Base-by-base conservation (phyloP, 64 coral and sea anemone genomes). In the Pocillopora verrucosa region DNA sequence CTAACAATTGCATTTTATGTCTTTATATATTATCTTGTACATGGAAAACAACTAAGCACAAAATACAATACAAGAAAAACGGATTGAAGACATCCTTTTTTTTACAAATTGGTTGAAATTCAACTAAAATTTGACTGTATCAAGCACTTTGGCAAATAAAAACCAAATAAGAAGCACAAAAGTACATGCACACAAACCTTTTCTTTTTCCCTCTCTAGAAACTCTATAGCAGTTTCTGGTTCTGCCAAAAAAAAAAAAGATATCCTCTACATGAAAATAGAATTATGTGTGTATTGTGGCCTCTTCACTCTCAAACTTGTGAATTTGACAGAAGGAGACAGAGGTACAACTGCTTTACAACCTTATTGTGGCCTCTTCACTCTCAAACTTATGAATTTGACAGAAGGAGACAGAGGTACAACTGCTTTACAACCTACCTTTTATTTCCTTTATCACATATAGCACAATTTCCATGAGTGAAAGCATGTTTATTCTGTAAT, bases 381-480 rank as follows among this genome's bases (percentile, higher is more conserved):
- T 38, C 4, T 78, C 20, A 78, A 59, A 5, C 20, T 15, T 78
- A 59, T 6, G 14, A 6, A 45, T 45, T 3, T 45, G 41, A 3
- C 41, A 3, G 41, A 45, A 45, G 41, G 6, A 3, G 2, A 59
- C 34, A 76, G n/a, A 41, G 79, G 5, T 65, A 16, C 30, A 11
- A 57, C 82, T 16, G 5, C 58, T 19, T 74, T 9, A 75, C 16
- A 12, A 37, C 9, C n/a, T 79, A 98, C 96, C 96, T 88, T 90
- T 83, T 45, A 90, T 90, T 90, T 95, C 96, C 76, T 88, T 98
- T 68, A 98, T 92, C 13, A 98, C 80, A 41, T 75, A 84, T 67
- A 98, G 58, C 22, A 86, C 90, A 72, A 98, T 98, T 59, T 98
- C 96, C 96, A 98, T 95, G 59, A 95, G 63, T 7, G 93, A 94